Percentiles rank a stretch among this genome's conserved stretches.
These are phyloP conservation scores for Epizoanthus rinbou DNA, from an alignment of 92 coral and sea anemone species.

Conservation along the genomic window DNA sequence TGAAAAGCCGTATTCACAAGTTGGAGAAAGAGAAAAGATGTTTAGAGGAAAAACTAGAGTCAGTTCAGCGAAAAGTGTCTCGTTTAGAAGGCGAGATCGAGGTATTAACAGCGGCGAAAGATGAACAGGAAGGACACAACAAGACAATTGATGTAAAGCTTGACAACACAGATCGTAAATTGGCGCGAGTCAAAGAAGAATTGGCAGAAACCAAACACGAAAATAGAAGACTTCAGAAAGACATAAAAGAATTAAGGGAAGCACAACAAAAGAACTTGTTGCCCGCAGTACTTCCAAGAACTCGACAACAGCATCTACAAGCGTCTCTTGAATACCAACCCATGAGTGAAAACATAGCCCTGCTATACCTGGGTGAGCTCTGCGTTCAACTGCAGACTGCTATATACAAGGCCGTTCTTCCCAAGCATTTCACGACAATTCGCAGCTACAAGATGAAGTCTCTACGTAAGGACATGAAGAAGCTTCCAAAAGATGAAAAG, in stretches of 20 bases:
- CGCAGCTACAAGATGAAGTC: conserved; percentile 39
- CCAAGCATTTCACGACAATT: conserved; percentile 42
- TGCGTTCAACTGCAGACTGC: conserved; percentile 32
- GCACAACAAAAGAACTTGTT: not conserved
- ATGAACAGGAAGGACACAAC: conserved; percentile 39
- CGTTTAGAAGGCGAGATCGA: conserved; percentile 40
- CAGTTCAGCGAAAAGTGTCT: conserved; percentile 25
- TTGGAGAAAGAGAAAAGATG: conserved; percentile 46
- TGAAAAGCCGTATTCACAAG: conserved; percentile 35
- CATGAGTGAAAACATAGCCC: conserved; percentile 21
- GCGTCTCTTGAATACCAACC: too few species aligned
- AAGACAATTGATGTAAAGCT: conserved; percentile 6
- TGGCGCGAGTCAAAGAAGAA: conserved; percentile 37
- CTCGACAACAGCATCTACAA: conserved; percentile 11
- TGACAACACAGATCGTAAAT: not conserved
- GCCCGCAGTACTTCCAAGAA: not conserved
- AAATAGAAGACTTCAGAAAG: conserved; percentile 37
- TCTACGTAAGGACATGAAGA: conserved; percentile 45
- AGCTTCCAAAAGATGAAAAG: conserved; percentile 35
- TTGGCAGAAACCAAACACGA: conserved; percentile 45
- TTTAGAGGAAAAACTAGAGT: conserved; percentile 42
- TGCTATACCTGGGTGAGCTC: conserved; percentile 25
- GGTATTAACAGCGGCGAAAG: conserved; percentile 20
- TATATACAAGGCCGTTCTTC: conserved; percentile 49
- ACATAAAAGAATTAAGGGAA: conserved; percentile 28